Evolutionary conservation across 2,888 invertebrate species (phyloP), one percentile per base, ranked within the genome.

Genomic region (Tachina fera): DNA sequence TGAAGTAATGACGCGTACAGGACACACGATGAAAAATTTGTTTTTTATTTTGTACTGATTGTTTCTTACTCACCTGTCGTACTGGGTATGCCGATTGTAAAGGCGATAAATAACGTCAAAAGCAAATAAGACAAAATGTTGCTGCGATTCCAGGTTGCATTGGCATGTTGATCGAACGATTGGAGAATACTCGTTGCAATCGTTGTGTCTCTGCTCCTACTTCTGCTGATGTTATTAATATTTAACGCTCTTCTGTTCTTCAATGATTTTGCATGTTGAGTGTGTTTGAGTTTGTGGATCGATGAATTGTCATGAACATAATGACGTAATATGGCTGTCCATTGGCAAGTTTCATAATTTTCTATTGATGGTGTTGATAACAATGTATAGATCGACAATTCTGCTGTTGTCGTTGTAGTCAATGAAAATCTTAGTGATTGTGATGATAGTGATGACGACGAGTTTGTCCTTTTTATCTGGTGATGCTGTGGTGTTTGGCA

Each of bases 71-170:
- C 88, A 92, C 92, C 92, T 89, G 91, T 89, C 83, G 89, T 90
- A 83, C 88, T 89, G 80, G 89, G 90, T 82, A 89, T 89, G 87
- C 89, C 89, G 88, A 91, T 88, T 88, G 90, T 89, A 88, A 91
- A 88, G 86, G 90, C 90, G 88, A 92, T 91, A 90, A 92, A 90
- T 89, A 92, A 88, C 88, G 90, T 89, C 90, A 91, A 89, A 87
- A 91, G 89, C 88, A 90, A 88, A 70, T 47, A 75, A 86, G 88
- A 87, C 87, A 89, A 87, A 84, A 56, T 77, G 51, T 60, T 63
- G 70, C 68, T 81, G 16, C 71, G 74, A 56, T 53, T 76, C 68
- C 70, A 58, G 51, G 60, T 68, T 72, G 65, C 41, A 83, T 56
- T 80, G 80, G 67, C 56, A 83, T 78, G 74, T 78, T 71, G 84